phyloP scores from a whole-genome alignment of 2,797 vertebrate species.

The Squalus acanthias region DNA sequence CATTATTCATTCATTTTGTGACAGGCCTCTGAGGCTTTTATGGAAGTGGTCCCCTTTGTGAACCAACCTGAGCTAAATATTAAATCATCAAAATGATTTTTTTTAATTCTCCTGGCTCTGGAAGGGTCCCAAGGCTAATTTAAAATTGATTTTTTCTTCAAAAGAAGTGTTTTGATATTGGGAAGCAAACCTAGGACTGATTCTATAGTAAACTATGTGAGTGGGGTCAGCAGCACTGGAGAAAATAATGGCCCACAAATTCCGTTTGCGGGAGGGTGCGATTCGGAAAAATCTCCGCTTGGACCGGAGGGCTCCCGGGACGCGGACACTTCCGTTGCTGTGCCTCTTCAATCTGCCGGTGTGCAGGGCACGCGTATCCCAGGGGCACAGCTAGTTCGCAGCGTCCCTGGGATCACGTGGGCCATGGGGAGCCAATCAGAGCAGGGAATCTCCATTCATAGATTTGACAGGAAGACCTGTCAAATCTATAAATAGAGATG shows the following conservation, averaged over 20 bases:
- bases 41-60: neutral
- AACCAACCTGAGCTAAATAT: neutral
- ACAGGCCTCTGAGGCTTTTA: neutral
- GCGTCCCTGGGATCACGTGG: too few relatives aligned
- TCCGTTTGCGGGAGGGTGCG: too few relatives aligned
- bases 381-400: too few relatives aligned
- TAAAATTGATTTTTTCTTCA: neutral
- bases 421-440: too few relatives aligned
- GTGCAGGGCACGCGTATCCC: too few relatives aligned
- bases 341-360: too few relatives aligned
- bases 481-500: too few relatives aligned
- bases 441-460: too few relatives aligned
- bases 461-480: too few relatives aligned
- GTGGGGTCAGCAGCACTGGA: neutral
- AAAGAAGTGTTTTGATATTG: neutral
- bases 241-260: neutral
- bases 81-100: neutral
- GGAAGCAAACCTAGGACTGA: neutral
- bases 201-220: neutral
- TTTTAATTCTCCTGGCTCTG: neutral
- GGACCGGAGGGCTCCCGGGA: too few relatives aligned
- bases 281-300: too few relatives aligned
- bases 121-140: neutral
- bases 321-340: too few relatives aligned
- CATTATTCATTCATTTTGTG: constrained; percentile 6